Percentiles rank a stretch among this genome's conserved stretches.
phyloP scores from a whole-genome alignment of 2,888 invertebrate species.

The Vesta saturnalis region DNA sequence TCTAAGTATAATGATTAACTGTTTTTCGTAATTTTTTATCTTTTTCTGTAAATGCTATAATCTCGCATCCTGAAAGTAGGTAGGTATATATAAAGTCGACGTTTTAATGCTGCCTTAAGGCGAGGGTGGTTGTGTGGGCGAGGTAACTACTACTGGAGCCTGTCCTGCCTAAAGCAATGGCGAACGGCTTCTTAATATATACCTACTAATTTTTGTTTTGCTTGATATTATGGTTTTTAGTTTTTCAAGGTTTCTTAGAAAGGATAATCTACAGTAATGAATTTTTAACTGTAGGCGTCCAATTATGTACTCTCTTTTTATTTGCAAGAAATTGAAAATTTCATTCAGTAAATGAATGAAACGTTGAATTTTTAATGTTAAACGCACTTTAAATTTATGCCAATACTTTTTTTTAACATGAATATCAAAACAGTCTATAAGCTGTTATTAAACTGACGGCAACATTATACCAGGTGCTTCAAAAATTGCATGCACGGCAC shows the following conservation, averaged over 20 bases:
- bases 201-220: slow-evolving; percentile 52
- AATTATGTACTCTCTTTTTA: background rate
- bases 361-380: background rate
- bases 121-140: slow-evolving; percentile 57
- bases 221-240: slow-evolving; percentile 43
- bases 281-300: slow-evolving; percentile 31
- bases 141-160: slow-evolving; percentile 55
- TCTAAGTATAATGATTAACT: slow-evolving; percentile 26
- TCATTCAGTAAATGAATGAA: background rate
- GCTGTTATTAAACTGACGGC: background rate
- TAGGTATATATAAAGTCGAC: slow-evolving; percentile 22
- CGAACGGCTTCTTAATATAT: slow-evolving; percentile 54
- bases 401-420: background rate
- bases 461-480: background rate
- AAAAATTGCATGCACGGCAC: too few relatives aligned
- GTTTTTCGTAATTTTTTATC: slow-evolving; percentile 24
- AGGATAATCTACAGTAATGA: slow-evolving; percentile 32
- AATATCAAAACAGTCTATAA: background rate
- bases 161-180: slow-evolving; percentile 48
- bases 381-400: slow-evolving; percentile 1
- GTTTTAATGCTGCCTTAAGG: slow-evolving; percentile 50
- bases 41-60: slow-evolving; percentile 35
- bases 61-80: slow-evolving; percentile 27
- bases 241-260: slow-evolving; percentile 30
- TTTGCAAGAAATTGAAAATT: background rate